Conservation (phyloP, 2,113 vertebrate genomes). For the Rhizomys pruinosus region DNA sequence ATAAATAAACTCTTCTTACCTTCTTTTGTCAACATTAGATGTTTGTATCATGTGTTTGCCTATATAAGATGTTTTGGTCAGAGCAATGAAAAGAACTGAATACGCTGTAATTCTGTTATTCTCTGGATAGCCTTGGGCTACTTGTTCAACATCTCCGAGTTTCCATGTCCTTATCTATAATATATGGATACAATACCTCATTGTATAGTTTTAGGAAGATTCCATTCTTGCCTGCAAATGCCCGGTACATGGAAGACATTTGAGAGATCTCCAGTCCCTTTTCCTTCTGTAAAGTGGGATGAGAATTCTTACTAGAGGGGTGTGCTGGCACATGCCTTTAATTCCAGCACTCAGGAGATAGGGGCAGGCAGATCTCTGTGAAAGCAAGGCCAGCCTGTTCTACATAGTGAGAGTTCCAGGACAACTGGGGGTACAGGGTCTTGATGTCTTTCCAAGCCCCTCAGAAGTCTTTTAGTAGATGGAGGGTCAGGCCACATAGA, state of each 20-base stretch:
- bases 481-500: neutral
- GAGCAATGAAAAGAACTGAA: neutral
- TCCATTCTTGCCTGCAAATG: neutral
- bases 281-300: neutral
- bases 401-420: no score
- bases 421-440: no score
- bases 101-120: neutral
- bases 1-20: neutral
- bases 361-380: no score
- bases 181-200: accelerated
- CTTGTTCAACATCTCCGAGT: neutral
- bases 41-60: neutral
- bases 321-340: no score
- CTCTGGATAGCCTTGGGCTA: neutral
- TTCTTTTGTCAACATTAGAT: neutral
- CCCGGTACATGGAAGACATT: neutral
- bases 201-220: neutral
- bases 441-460: neutral
- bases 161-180: neutral
- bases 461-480: neutral
- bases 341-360: no score
- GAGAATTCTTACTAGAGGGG: neutral
- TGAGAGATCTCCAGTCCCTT: neutral
- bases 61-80: neutral
- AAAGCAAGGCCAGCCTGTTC: no score